Conservation (phyloP, 2,888 invertebrate species). For the Serripes groenlandicus region DNA sequence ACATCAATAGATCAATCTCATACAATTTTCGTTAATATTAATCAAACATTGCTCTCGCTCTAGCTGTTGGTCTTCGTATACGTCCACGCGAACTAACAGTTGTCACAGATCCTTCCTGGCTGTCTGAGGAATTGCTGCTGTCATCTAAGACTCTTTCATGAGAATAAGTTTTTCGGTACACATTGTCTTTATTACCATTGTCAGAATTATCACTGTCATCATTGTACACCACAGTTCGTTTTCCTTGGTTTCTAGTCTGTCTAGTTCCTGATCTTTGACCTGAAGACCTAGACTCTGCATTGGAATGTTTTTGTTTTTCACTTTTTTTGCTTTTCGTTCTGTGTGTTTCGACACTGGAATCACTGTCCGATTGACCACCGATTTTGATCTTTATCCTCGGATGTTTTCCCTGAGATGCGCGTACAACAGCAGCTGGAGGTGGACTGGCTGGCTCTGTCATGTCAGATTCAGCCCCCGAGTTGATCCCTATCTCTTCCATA, state of each 20-base stretch:
- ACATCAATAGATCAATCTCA: too few species aligned
- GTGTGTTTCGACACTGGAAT: slow-evolving; percentile 27
- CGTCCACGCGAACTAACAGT: slow-evolving; percentile 93
- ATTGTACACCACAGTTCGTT: slow-evolving; percentile 85
- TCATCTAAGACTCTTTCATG: background rate
- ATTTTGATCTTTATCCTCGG: background rate
- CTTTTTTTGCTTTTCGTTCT: background rate
- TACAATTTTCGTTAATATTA: background rate
- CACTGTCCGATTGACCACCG: slow-evolving; percentile 3
- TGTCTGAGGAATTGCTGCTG: background rate
- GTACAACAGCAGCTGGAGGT: slow-evolving; percentile 16
- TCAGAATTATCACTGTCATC: slow-evolving; percentile 76
- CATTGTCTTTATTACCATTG: slow-evolving; percentile 40
- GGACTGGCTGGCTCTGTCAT: slow-evolving; percentile 32
- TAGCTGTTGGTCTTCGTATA: slow-evolving; percentile 91
- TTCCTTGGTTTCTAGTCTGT: slow-evolving; percentile 84
- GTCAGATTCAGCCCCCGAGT: slow-evolving; percentile 36
- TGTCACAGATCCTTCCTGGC: slow-evolving; percentile 1
- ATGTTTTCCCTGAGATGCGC: slow-evolving; percentile 21
- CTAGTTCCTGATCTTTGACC: slow-evolving; percentile 20
- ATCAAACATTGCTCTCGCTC: slow-evolving; percentile 44
- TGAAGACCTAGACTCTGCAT: background rate
- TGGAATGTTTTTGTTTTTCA: slow-evolving; percentile 8
- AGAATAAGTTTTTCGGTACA: background rate
- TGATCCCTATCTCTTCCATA: slow-evolving; percentile 6